A percentile compares a stretch with the other conserved stretches of the same genome.
Evolutionary conservation across 1,140 invertebrate species (phyloP).

Genomic region (Proctacanthus coquilletti): DNA sequence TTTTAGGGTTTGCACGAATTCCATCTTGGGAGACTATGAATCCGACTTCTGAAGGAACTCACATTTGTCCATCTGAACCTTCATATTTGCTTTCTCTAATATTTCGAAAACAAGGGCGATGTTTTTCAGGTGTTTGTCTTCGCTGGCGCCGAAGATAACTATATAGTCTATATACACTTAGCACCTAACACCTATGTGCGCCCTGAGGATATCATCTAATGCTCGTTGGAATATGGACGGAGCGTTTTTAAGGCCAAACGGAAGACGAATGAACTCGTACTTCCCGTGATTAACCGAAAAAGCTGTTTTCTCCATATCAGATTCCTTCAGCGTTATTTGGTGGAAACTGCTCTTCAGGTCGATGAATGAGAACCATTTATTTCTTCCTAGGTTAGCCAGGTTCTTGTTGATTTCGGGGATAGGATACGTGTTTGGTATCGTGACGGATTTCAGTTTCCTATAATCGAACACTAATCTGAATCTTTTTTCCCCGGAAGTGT

Average conservation of each 20-base stretch:
- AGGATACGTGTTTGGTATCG: constrained; percentile 7
- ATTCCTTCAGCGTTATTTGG: constrained; percentile 25
- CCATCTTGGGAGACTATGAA: constrained; percentile 5
- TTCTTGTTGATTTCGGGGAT: constrained; percentile 7
- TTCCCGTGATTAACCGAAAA: constrained; percentile 26
- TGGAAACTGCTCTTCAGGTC: constrained; percentile 34
- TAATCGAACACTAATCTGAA: no score
- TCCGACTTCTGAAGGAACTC: constrained; percentile 20
- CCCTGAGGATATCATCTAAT: background rate
- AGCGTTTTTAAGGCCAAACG: constrained; percentile 30
- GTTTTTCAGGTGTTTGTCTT: constrained; percentile 28
- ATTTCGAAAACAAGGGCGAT: constrained; percentile 22
- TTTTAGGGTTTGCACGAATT: constrained; percentile 10
- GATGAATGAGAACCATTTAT: constrained; percentile 29
- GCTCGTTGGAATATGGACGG: constrained; percentile 7
- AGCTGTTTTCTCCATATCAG: constrained; percentile 24
- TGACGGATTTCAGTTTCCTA: constrained; percentile 6
- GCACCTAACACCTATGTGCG: no score
- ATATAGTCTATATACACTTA: constrained; percentile 18
- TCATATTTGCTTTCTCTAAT: constrained; percentile 27
- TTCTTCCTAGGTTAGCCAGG: constrained; percentile 8
- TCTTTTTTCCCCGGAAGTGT: no score
- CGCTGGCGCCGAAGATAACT: constrained; percentile 9
- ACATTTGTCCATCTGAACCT: constrained; percentile 30
- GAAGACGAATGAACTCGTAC: constrained; percentile 25